Percentiles rank a stretch among this genome's conserved stretches.
These are phyloP conservation scores for Galeopterus variegatus DNA, from an alignment of 2,113 vertebrate genomes.

Conservation along the genomic window DNA sequence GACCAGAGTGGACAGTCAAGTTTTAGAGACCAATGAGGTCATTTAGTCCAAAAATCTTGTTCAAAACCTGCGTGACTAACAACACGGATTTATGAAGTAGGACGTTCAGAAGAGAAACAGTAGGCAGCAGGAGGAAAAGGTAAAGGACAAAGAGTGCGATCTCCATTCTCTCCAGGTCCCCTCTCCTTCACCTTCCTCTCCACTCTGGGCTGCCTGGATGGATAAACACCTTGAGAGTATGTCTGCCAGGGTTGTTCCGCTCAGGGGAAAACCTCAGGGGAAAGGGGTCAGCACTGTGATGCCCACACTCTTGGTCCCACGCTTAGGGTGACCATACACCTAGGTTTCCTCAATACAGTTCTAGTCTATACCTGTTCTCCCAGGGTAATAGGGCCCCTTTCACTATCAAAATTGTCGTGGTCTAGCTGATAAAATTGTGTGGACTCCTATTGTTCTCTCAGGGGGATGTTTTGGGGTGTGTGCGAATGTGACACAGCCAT, in stretches of 20 bases:
- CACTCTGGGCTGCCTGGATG: neutral
- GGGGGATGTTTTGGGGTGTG: neutral
- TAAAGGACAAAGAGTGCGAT: neutral
- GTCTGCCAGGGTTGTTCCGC: neutral
- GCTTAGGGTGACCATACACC: neutral
- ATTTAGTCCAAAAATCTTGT: neutral
- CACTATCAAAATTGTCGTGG: neutral
- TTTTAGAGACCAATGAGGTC: neutral
- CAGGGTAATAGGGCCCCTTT: neutral
- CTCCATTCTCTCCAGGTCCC: neutral
- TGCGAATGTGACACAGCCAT: neutral
- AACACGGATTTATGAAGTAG: neutral
- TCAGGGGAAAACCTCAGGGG: neutral
- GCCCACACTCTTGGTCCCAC: neutral
- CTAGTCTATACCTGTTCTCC: neutral
- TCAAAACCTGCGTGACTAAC: neutral
- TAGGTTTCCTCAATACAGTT: neutral
- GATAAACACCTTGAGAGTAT: too few relatives aligned
- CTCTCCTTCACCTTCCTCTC: neutral
- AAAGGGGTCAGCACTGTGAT: neutral
- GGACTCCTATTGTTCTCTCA: neutral
- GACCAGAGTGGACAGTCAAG: neutral
- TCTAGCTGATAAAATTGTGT: neutral
- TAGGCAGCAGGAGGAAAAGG: neutral
- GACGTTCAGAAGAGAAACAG: neutral